phyloP scores from a whole-genome alignment of 2,797 vertebrate species.

The Hydrocynus forskahlii region DNA sequence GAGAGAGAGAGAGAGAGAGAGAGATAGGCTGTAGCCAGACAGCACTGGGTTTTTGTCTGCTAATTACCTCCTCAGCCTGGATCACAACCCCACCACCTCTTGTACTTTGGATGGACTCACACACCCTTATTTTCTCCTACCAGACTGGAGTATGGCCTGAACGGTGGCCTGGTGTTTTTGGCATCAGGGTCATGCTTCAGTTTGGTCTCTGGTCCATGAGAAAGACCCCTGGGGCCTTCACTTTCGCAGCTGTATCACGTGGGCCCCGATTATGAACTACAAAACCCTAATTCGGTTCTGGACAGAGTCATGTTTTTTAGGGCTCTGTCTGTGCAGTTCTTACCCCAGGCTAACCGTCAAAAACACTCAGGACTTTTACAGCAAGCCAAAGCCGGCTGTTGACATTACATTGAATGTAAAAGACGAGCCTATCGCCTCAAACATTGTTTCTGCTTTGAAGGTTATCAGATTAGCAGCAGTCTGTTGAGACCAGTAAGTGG shows the following conservation, averaged over 20 bases:
- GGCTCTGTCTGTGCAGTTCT: conserved; percentile 2
- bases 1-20: conserved; percentile 15
- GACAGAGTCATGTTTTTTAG: conserved; percentile 1
- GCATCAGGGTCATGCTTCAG: conserved; percentile 26
- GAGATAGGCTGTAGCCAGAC: conserved; percentile 27
- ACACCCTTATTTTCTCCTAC: conserved; percentile 36
- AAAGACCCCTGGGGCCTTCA: conserved; percentile 27
- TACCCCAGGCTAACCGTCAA: not conserved
- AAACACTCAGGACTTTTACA: not conserved
- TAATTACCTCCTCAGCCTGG: conserved; percentile 43
- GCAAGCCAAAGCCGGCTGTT: not conserved
- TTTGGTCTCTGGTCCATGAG: conserved; percentile 40
- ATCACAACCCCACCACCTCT: conserved; percentile 43
- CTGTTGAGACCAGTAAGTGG: not conserved
- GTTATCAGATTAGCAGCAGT: not conserved
- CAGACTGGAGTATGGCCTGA: conserved; percentile 39
- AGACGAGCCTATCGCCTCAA: not conserved
- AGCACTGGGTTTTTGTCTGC: conserved; percentile 38
- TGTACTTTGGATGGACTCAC: conserved; percentile 41
- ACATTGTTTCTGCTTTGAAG: not conserved
- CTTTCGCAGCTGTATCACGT: conserved; percentile 26
- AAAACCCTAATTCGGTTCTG: not conserved
- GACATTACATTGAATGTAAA: conserved; percentile 9
- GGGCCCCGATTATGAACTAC: conserved; percentile 20
- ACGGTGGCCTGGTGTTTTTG: conserved; percentile 40